A percentile compares a stretch with the other conserved stretches of the same genome.
Evolutionary conservation across 2,888 invertebrate genomes (phyloP).

Genomic region (Hirtodrosophila alboralis): DNA sequence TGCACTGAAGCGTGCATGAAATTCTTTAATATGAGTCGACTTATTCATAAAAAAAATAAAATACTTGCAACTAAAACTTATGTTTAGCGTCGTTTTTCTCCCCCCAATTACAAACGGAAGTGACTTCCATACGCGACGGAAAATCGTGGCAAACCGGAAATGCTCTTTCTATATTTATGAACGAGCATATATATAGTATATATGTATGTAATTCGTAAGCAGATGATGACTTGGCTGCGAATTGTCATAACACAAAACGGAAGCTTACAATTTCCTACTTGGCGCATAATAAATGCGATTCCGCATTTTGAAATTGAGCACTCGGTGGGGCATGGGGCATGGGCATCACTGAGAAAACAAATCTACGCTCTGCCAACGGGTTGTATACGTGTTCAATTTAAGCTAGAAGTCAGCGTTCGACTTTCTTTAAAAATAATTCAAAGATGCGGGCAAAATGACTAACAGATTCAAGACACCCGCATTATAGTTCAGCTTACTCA

Average conservation of each 20-base stretch:
- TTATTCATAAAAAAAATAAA: constrained; percentile 78
- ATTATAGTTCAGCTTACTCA: constrained; percentile 3
- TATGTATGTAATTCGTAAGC: too few species aligned
- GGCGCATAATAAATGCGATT: constrained; percentile 69
- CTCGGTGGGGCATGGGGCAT: too few species aligned
- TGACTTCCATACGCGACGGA: constrained; percentile 49
- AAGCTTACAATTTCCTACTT: constrained; percentile 79
- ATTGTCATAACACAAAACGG: constrained; percentile 76
- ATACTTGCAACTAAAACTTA: constrained; percentile 13
- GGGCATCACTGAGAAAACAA: constrained; percentile 12
- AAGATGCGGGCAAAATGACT: constrained; percentile 16
- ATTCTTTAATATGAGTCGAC: constrained; percentile 54
- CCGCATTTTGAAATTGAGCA: constrained; percentile 53
- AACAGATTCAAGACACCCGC: constrained; percentile 9
- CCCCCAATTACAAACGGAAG: constrained; percentile 76
- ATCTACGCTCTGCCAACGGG: constrained; percentile 53
- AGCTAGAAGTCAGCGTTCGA: constrained; percentile 11
- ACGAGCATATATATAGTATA: constrained; percentile 25
- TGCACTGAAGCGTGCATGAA: constrained; percentile 71
- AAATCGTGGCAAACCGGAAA: constrained; percentile 64
- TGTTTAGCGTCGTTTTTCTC: constrained; percentile 24
- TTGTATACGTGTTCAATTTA: constrained; percentile 47
- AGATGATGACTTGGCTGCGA: constrained; percentile 49
- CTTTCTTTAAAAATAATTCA: constrained; percentile 30
- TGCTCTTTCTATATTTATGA: constrained; percentile 67